Base-by-base conservation (phyloP, 2,888 invertebrate species). In the Drosophila trichaetosa region DNA sequence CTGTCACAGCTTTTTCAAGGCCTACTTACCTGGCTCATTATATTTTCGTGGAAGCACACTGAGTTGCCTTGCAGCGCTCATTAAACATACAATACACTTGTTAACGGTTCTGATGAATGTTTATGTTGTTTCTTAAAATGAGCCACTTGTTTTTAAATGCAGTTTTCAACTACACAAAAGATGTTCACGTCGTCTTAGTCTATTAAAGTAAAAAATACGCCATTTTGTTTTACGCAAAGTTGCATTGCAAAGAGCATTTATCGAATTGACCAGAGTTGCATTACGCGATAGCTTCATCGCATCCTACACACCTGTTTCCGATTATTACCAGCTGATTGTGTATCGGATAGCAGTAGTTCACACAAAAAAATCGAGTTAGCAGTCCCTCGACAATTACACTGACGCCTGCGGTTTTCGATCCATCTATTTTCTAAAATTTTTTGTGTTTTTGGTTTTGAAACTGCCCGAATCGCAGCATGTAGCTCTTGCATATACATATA, bases 11-110 rank as follows among this genome's bases (percentile, higher is more conserved):
- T 76, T 76, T 85, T 84, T 79, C 72, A 87, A 87, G 89, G 87
- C 87, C 89, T 82, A 88, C 86, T 93, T 91, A 93, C 93, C 93
- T 93, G 93, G 91, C 90, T 93, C 93, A 93, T 93, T 91, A 91
- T 93, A 92, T 91, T 89, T 91, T 91, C 87, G 89, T 90, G 77
- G 87, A 87, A 87, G 87, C 83, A 91, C 87, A 83, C 78, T 76
- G 51, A 80, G 89, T 91, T 91, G 91, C 89, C 83, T 90, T 91
- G 69, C 83, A 85, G 91, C 90, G 91, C 87, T 90, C 92, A 92
- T 92, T 91, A 92, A 92, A 91, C 89, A 91, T 87, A 79, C 82
- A 90, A 87, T 87, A 80, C 82, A 82, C 88, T 88, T 79, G 73
- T 73, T 74, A 70, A 79, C 73, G 66, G 58, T 73, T 72, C 56